These are phyloP conservation scores for Oryctolagus cuniculus DNA, from an alignment of 2,113 vertebrate genomes.

Conservation along the genomic window DNA sequence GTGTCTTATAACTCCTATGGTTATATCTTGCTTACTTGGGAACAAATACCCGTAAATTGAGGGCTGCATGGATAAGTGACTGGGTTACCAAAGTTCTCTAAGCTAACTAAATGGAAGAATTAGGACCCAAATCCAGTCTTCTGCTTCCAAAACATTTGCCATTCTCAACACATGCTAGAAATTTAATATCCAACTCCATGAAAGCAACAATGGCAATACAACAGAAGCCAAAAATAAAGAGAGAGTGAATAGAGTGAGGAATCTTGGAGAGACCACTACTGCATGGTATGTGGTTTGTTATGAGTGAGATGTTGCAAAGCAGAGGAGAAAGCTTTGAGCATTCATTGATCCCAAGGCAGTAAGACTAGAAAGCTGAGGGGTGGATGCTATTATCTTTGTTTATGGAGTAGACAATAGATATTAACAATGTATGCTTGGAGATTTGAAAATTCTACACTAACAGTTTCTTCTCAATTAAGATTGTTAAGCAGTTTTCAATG, in stretches of 20 bases:
- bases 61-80: not conserved
- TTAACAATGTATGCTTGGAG: not conserved
- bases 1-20: not conserved
- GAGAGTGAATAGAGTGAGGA: accelerated
- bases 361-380: not conserved
- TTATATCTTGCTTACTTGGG: not conserved
- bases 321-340: not conserved
- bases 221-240: not conserved
- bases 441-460: not conserved
- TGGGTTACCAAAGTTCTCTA: not conserved
- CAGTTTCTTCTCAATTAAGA: not conserved
- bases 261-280: accelerated
- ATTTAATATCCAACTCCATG: not conserved
- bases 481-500: not conserved
- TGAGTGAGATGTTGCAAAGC: not conserved
- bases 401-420: not conserved
- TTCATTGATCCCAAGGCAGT: not conserved
- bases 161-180: not conserved
- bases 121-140: not conserved
- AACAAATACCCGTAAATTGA: not conserved
- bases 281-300: not conserved
- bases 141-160: not conserved
- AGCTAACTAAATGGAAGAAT: not conserved
- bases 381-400: not conserved
- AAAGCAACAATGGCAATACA: not conserved